A percentile compares a stretch with the other conserved stretches of the same genome.
These are phyloP conservation scores for Clarias fuscus DNA, from an alignment of 2,797 vertebrate species.

Conservation along the genomic window DNA sequence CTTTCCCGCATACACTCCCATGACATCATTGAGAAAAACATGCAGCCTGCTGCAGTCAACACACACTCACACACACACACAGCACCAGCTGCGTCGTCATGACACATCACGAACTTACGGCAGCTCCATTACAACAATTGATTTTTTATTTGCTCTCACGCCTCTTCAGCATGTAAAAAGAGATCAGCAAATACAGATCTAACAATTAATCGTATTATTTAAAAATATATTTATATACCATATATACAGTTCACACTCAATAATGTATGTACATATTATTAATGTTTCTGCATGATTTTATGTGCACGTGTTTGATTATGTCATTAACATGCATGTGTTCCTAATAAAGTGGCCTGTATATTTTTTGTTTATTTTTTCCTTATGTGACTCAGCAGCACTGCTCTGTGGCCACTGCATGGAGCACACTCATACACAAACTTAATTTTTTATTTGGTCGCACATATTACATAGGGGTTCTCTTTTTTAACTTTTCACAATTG, in stretches of 20 bases:
- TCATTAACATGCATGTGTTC: neutral
- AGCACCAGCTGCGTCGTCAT: neutral
- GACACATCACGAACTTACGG: neutral
- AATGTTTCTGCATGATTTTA: neutral
- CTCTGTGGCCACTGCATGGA: neutral
- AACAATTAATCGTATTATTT: neutral
- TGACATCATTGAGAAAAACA: slow-evolving; percentile 17
- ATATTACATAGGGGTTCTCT: too few species aligned
- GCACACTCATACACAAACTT: neutral
- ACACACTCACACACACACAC: neutral
- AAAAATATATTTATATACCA: neutral
- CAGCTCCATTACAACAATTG: neutral
- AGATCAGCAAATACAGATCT: neutral
- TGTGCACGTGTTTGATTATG: neutral
- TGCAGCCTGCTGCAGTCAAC: neutral
- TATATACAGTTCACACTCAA: neutral
- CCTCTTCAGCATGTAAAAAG: neutral
- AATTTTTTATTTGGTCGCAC: too few species aligned
- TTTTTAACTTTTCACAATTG: too few species aligned
- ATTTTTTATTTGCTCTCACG: neutral
- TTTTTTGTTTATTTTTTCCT: neutral
- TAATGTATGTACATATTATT: neutral
- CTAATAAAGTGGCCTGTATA: neutral
- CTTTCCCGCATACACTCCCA: neutral
- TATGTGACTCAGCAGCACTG: neutral